phyloP scores from a whole-genome alignment of 2,797 vertebrate species.

The Malacoraja senta region DNA sequence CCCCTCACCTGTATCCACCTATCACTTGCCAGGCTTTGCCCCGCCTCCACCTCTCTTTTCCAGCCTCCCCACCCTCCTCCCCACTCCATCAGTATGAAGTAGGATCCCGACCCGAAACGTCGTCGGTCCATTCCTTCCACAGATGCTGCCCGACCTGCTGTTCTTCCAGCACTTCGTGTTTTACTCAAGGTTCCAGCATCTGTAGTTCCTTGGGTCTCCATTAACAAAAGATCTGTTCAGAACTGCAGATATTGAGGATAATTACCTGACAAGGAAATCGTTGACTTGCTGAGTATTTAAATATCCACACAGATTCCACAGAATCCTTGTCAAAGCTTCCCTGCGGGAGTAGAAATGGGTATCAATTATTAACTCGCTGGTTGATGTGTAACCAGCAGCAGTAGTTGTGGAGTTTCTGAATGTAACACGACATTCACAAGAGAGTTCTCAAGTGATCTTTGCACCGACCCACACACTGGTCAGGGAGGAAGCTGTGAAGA shows the following conservation, averaged over 20 bases:
- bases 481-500: not conserved
- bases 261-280: conserved; percentile 41
- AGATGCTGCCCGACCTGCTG: too few species aligned
- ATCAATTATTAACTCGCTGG: not conserved
- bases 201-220: too few species aligned
- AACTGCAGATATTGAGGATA: not conserved
- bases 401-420: too few species aligned
- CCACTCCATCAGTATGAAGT: too few species aligned
- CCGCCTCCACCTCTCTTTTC: too few species aligned
- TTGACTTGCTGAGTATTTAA: conserved; percentile 43
- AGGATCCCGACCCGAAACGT: too few species aligned
- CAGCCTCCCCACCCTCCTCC: too few species aligned
- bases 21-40: too few species aligned
- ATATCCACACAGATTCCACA: conserved; percentile 44
- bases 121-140: too few species aligned
- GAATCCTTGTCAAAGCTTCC: conserved; percentile 42
- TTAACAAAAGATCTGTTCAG: not conserved
- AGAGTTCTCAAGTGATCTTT: not conserved
- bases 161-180: too few species aligned
- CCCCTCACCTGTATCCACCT: too few species aligned
- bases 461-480: not conserved
- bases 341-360: conserved; percentile 32
- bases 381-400: not conserved
- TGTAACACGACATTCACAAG: not conserved
- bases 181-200: too few species aligned